Evolutionary conservation across 2,113 vertebrate species (phyloP).

Genomic region (Pavo muticus): DNA sequence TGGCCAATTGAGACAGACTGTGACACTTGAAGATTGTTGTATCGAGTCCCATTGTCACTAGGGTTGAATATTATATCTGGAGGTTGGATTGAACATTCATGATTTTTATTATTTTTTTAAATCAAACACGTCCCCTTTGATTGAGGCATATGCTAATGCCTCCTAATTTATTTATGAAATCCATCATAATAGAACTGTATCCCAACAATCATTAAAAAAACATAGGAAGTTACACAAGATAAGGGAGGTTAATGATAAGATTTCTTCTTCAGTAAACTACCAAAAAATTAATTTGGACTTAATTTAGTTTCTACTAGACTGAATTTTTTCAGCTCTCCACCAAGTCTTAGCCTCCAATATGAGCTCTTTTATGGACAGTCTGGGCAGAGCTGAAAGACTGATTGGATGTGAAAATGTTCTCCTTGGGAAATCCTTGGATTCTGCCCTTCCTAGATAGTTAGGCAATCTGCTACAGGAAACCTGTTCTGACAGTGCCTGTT

Average conservation of each 20-base stretch:
- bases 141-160: background rate
- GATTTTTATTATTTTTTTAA: background rate
- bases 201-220: background rate
- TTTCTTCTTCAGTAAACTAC: conserved; percentile 8
- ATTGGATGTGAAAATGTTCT: conserved; percentile 47
- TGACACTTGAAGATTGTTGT: background rate
- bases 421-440: conserved; percentile 58
- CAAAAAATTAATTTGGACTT: conserved; percentile 21
- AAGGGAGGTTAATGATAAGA: background rate
- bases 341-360: background rate
- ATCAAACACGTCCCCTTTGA: background rate
- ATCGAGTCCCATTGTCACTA: background rate
- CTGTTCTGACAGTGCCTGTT: conserved; percentile 45
- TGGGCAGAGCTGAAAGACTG: conserved; percentile 23
- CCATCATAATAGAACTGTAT: background rate
- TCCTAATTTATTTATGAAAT: conserved; percentile 5
- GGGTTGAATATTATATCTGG: background rate
- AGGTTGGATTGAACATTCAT: conserved; percentile 13
- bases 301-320: background rate
- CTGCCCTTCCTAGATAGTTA: conserved; percentile 40
- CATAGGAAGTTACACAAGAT: background rate
- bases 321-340: background rate
- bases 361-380: conserved; percentile 26
- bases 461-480: conserved; percentile 42
- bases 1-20: background rate